These are phyloP conservation scores for Caenorhabditis plicata DNA, from an alignment of 2,888 invertebrate genomes.

Conservation along the genomic window DNA sequence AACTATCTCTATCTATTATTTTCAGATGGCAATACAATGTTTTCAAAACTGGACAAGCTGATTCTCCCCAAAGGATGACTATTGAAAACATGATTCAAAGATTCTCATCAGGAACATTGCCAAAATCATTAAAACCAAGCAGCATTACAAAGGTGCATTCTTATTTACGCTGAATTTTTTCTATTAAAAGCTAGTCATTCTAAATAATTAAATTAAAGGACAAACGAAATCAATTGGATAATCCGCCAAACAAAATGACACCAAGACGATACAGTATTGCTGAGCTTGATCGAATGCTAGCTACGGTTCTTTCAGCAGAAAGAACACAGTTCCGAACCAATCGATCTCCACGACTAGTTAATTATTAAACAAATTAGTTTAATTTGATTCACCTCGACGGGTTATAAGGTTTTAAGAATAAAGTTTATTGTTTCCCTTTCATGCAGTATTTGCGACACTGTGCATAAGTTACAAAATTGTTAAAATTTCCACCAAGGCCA, in stretches of 20 bases:
- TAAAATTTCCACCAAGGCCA: slow-evolving; percentile 57
- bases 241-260: neutral
- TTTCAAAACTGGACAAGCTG: slow-evolving; percentile 61
- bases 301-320: slow-evolving; percentile 9
- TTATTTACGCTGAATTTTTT: neutral
- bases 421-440: neutral
- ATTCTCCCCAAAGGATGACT: slow-evolving; percentile 59
- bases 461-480: slow-evolving; percentile 53
- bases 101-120: slow-evolving; percentile 30
- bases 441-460: slow-evolving; percentile 53
- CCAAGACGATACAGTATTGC: slow-evolving; percentile 22
- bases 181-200: no score
- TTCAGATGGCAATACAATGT: slow-evolving; percentile 64
- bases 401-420: slow-evolving; percentile 3
- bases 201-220: no score
- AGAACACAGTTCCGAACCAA: slow-evolving; percentile 10
- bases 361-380: slow-evolving; percentile 2
- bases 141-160: slow-evolving; percentile 8
- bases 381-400: slow-evolving; percentile 11
- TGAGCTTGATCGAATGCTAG: slow-evolving; percentile 26
- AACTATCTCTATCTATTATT: neutral
- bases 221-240: no score
- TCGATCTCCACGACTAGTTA: slow-evolving; percentile 21
- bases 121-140: slow-evolving; percentile 16
- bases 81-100: slow-evolving; percentile 54